Percentiles rank a stretch among this genome's conserved stretches.
Evolutionary conservation across 2,888 invertebrate genomes (phyloP).

Genomic region (Xylota segnis): DNA sequence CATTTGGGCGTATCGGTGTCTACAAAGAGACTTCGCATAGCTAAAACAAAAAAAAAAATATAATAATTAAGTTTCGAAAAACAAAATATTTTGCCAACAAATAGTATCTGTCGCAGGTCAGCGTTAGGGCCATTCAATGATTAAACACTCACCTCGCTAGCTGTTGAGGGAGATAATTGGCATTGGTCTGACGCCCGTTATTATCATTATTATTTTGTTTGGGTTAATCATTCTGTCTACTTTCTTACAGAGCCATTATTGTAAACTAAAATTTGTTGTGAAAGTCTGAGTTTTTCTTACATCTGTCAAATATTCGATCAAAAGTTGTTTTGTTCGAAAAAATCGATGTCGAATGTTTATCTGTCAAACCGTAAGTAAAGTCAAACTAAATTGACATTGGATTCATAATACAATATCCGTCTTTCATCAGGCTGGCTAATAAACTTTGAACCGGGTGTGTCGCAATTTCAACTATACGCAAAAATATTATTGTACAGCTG

Average conservation of each 20-base stretch:
- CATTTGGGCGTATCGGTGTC: not conserved
- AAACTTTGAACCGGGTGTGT: not conserved
- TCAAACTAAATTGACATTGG: not conserved
- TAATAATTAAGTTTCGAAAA: constrained; percentile 9
- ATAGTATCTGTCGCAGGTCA: constrained; percentile 18
- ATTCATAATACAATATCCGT: not conserved
- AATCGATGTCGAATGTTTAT: not conserved
- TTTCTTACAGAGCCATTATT: not conserved
- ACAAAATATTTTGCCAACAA: not conserved
- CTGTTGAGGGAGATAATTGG: constrained; percentile 21
- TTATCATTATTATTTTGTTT: not conserved
- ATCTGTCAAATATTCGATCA: not conserved
- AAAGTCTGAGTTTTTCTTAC: not conserved
- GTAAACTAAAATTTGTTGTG: not conserved
- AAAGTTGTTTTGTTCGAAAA: not conserved
- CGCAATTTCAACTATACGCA: not conserved
- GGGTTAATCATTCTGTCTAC: not conserved
- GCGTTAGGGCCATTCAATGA: constrained; percentile 4
- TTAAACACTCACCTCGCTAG: constrained; percentile 27
- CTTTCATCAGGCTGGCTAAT: not conserved
- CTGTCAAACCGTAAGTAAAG: not conserved
- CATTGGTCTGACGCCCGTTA: not conserved
- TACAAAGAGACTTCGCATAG: not conserved
- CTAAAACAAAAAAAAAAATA: not conserved
- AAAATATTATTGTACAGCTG: not conserved